Evolutionary conservation across 2,888 invertebrate species (phyloP), one percentile per base, ranked within the genome.

Genomic region (Anoncus sp.): DNA sequence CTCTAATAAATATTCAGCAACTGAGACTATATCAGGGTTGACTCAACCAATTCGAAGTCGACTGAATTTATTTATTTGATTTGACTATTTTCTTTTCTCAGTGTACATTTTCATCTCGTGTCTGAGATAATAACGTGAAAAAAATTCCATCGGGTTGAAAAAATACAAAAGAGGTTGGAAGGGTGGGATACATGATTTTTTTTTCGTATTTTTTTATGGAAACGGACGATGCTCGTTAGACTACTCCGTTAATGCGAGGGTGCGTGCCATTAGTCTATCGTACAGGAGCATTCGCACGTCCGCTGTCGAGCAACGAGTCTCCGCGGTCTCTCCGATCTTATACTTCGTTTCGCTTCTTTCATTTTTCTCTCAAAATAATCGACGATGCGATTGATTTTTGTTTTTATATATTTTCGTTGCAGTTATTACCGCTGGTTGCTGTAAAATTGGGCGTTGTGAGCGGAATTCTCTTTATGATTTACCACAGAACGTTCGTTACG

Each of bases 351-450:
- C n/a, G n/a, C n/a, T n/a, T n/a, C n/a, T n/a, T n/a, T n/a, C n/a
- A n/a, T n/a, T 57, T 53, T 38, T 14, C 20, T 27, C n/a, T 10
- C 24, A 10, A 7, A 40, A 40, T 10, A 14, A 12, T 18, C 7
- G 16, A 27, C 14, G 57, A 70, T 53, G 12, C 27, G 9, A 71
- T 55, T 40, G 40, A 51, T 16, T 14, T 16, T 47, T 47, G 71
- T 51, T 57, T 62, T 71, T 59, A 63, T 66, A 75, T 67, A 70
- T 80, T 82, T 83, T 49, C 51, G 14, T 38, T 90, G 24, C 89
- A 92, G 92, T 0, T 83, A 0, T 22, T 82, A 31, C 90, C 90
- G 20, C 55, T 90, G 53, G 3, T 81, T 80, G 16, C 86, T 77
- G 0, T 87, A 75, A 12, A 84, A 77, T 1, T 80, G 51, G 16